Conservation (phyloP, 2,113 vertebrate genomes). For the Physeter macrocephalus region DNA sequence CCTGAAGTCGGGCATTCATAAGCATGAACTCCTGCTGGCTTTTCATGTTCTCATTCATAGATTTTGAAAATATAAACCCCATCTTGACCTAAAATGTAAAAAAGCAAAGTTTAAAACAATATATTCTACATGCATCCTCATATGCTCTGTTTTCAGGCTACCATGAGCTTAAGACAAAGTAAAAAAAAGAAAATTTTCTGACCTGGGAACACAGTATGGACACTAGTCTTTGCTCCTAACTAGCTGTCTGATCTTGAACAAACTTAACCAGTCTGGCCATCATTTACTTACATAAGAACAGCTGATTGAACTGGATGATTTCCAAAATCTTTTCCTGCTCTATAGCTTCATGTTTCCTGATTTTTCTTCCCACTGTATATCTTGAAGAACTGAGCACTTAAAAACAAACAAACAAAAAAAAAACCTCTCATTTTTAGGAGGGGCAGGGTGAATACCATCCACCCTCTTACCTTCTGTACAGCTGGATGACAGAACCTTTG, state of each 20-base stretch:
- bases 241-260: background rate
- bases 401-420: background rate
- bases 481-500: background rate
- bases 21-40: slow-evolving; percentile 89
- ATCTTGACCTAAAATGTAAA: slow-evolving; percentile 65
- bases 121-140: background rate
- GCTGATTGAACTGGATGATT: background rate
- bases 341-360: background rate
- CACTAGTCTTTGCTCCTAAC: background rate
- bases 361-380: background rate
- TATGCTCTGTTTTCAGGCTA: background rate
- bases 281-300: background rate
- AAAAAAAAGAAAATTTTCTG: background rate
- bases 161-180: background rate
- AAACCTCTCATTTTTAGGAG: background rate
- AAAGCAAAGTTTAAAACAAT: background rate
- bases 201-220: background rate
- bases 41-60: slow-evolving; percentile 85
- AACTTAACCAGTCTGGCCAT: background rate
- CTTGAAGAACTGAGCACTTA: background rate
- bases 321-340: background rate
- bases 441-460: background rate
- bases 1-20: slow-evolving; percentile 85
- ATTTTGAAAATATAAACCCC: slow-evolving; percentile 88
- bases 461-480: background rate